Evolutionary conservation across 2,888 invertebrate genomes (phyloP).

Genomic region (Tetropium fuscum): DNA sequence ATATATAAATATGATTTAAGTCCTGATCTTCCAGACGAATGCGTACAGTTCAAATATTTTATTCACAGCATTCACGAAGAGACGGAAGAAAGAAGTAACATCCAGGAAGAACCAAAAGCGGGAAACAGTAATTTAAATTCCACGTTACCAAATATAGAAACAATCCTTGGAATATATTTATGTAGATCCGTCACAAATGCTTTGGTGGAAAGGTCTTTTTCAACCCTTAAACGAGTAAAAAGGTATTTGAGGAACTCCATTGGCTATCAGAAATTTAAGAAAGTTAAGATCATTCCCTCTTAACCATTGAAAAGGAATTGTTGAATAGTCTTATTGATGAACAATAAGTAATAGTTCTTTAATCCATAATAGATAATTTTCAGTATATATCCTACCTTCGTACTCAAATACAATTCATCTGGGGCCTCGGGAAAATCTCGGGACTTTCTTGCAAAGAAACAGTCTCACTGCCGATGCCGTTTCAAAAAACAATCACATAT

Average conservation of each 20-base stretch:
- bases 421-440: too few species aligned
- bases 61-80: background rate
- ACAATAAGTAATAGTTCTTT: too few species aligned
- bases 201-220: background rate
- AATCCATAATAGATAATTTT: too few species aligned
- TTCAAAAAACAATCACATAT: too few species aligned
- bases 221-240: background rate
- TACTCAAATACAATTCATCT: too few species aligned
- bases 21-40: background rate
- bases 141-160: background rate
- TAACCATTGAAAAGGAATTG: conserved; percentile 1
- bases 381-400: too few species aligned
- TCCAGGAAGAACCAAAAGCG: conserved; percentile 1
- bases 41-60: background rate
- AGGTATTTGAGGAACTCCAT: background rate
- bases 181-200: background rate
- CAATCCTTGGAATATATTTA: conserved; percentile 2
- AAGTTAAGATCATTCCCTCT: background rate
- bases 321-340: conserved; percentile 2
- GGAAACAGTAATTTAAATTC: conserved; percentile 2
- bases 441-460: too few species aligned
- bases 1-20: background rate
- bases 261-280: background rate
- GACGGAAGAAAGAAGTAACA: background rate
- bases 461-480: too few species aligned